A percentile compares a stretch with the other conserved stretches of the same genome.
Evolutionary conservation across 2,113 vertebrate genomes (phyloP).

Genomic region (Silurus glanis): DNA sequence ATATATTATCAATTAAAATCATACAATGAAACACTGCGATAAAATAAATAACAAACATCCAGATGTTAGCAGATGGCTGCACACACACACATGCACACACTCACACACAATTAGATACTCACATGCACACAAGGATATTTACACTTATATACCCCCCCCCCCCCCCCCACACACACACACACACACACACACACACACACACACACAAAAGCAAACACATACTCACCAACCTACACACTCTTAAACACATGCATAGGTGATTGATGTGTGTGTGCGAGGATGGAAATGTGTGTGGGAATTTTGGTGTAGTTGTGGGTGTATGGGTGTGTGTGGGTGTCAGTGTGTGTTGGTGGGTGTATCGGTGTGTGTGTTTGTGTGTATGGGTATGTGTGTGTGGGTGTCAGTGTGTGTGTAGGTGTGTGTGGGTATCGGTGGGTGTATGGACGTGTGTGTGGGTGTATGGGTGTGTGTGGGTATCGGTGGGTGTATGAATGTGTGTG

Average conservation of each 20-base stretch:
- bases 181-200: not conserved
- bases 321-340: too few relatives aligned
- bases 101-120: not conserved
- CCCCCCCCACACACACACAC: not conserved
- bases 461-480: not conserved
- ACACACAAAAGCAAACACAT: not conserved
- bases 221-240: not conserved
- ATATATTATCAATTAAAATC: not conserved
- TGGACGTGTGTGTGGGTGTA: too few relatives aligned
- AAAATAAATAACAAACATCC: not conserved
- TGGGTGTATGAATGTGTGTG: too few relatives aligned
- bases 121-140: too few relatives aligned
- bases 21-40: not conserved
- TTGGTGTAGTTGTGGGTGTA: too few relatives aligned
- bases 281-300: too few relatives aligned
- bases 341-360: not conserved
- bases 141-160: not conserved
- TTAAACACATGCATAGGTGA: too few relatives aligned
- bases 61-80: constrained; percentile 1
- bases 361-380: too few relatives aligned
- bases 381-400: not conserved
- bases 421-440: too few relatives aligned
- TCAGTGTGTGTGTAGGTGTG: too few relatives aligned
- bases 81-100: not conserved
- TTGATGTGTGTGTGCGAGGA: too few relatives aligned